Evolutionary conservation across 2,888 invertebrate species (phyloP).

Genomic region (Parelbella ahira): DNA sequence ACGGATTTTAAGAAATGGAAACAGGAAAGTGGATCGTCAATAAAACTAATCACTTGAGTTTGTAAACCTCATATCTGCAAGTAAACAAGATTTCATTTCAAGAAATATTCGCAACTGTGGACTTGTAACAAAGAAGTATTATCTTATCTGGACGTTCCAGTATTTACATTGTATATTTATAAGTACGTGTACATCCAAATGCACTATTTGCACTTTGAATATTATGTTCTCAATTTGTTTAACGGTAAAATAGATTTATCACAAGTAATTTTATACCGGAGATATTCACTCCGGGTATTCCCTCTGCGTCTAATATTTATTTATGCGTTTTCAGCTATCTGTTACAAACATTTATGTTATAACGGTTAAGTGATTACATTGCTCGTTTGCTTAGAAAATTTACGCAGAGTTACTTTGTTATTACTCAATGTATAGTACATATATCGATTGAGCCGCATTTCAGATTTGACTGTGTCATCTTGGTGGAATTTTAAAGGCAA

Average conservation of each 20-base stretch:
- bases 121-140: no score
- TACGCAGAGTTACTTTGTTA: neutral
- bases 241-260: conserved; percentile 40
- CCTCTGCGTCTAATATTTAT: conserved; percentile 53
- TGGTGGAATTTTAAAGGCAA: conserved; percentile 30
- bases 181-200: no score
- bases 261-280: conserved; percentile 50
- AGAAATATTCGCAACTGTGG: conserved; percentile 19
- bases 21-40: conserved; percentile 1
- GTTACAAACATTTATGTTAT: neutral
- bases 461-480: no score
- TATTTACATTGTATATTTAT: no score
- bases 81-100: conserved; percentile 29
- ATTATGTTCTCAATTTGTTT: conserved; percentile 38
- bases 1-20: neutral
- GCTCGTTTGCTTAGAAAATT: conserved; percentile 1
- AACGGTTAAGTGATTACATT: conserved; percentile 16
- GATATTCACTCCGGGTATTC: conserved; percentile 62
- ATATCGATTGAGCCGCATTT: no score
- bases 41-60: neutral
- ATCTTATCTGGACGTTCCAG: no score
- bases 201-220: conserved; percentile 30
- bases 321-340: conserved; percentile 31
- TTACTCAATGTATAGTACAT: conserved; percentile 22
- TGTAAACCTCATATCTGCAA: no score